Evolutionary conservation across 2,797 vertebrate genomes (phyloP), one percentile per base, ranked within the genome.

Genomic region (Distichodus sexfasciatus): DNA sequence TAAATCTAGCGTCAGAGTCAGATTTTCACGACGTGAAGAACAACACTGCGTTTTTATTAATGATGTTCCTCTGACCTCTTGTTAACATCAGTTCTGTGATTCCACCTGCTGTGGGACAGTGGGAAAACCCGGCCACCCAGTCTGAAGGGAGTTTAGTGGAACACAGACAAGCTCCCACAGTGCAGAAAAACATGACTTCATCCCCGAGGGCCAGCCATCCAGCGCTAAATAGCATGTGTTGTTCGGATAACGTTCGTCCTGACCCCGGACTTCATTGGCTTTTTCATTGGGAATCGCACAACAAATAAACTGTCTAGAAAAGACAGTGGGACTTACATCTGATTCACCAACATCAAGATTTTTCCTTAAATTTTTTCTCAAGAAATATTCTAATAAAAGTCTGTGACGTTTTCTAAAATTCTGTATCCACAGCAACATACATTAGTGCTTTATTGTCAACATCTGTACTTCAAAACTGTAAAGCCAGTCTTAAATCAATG

Each of bases 131-230:
- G 73, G 60, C 74, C 76, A 78, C 76, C 76, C 76, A 75, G 44
- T 6, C 35, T 15, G 29, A 15, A 31, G 24, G 47, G 47, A 50
- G 47, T 50, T 50, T 26, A 50, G 23, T n/a, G 4, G 5, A 28
- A 60, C 63, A 51, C 70, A 66, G 55, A 68, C 55, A 11, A 69
- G 54, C 65, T 73, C 72, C 76, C 38, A 63, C 41, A 15, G 68
- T 47, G 47, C 59, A 75, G 58, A 78, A 72, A 70, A 65, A 78
- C 76, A 78, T 75, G 76, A 78, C 72, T 72, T 75, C 72, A 75
- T 78, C 41, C 38, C 33, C 14, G 61, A 68, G 23, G 64, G 47
- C 72, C 54, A 50, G 65, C 54, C 60, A 43, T n/a, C 48, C 57
- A 73, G 43, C 47, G 26, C 9, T 29, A 55, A 69, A 59, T 24